These are phyloP conservation scores for Anthrax anthrax DNA, from an alignment of 2,888 invertebrate genomes.

Conservation along the genomic window DNA sequence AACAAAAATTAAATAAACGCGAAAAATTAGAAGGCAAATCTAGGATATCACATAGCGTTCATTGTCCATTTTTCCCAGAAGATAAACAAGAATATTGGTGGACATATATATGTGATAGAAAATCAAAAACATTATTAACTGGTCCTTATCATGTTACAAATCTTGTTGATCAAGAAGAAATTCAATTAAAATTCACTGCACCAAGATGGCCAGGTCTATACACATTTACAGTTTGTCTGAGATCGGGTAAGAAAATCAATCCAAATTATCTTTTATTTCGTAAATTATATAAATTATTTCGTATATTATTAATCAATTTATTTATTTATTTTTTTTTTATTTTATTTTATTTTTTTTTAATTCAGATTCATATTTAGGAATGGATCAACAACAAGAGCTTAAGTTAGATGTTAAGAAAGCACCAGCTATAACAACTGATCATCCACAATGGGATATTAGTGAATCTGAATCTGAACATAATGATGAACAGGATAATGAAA, in stretches of 20 bases:
- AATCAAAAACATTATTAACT: slow-evolving; percentile 78
- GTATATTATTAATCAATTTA: not conserved
- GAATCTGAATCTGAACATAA: slow-evolving; percentile 70
- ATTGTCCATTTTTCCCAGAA: slow-evolving; percentile 90
- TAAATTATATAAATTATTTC: not conserved
- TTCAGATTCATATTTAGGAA: slow-evolving; percentile 89
- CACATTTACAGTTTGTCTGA: slow-evolving; percentile 80
- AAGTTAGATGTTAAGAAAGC: slow-evolving; percentile 97
- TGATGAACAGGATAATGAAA: slow-evolving; percentile 47
- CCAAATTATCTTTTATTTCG: not conserved
- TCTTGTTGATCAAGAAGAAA: slow-evolving; percentile 75
- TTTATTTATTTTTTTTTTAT: not conserved
- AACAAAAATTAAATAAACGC: slow-evolving; percentile 70
- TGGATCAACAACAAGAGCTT: slow-evolving; percentile 89
- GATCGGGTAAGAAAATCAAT: slow-evolving; percentile 44
- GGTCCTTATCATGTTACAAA: slow-evolving; percentile 90
- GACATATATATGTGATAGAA: slow-evolving; percentile 95
- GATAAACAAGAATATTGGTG: slow-evolving; percentile 99
- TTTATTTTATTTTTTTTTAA: slow-evolving; percentile 1
- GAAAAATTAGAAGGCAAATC: slow-evolving; percentile 89
- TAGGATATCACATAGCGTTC: slow-evolving; percentile 89
- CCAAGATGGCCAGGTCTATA: slow-evolving; percentile 87
- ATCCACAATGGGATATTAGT: slow-evolving; percentile 97
- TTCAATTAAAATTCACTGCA: slow-evolving; percentile 92
- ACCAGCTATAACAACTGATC: slow-evolving; percentile 75